Conservation (phyloP, 1,140 invertebrate genomes). For the Orius insidiosus region DNA sequence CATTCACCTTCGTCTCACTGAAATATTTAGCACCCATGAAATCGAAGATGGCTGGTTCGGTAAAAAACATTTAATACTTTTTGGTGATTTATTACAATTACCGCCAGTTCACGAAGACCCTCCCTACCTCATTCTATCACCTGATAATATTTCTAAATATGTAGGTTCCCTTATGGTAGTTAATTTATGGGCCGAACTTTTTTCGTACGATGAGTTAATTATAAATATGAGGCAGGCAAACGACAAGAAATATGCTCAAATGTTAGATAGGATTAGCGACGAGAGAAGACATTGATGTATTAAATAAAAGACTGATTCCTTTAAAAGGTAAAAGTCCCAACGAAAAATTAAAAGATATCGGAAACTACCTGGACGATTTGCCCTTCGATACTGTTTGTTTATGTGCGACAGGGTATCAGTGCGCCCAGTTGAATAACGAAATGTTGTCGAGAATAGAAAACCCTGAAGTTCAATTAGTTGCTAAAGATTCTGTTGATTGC, state of each 20-base stretch:
- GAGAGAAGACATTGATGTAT: too few species aligned
- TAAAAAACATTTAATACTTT: slow-evolving; percentile 15
- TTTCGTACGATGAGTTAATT: slow-evolving; percentile 18
- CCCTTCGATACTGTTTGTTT: too few species aligned
- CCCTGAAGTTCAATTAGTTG: too few species aligned
- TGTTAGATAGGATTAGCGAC: slow-evolving; percentile 1
- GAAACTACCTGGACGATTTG: too few species aligned
- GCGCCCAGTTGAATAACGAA: too few species aligned
- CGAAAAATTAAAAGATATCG: too few species aligned
- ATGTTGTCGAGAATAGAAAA: too few species aligned
- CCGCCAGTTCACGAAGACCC: slow-evolving; percentile 21
- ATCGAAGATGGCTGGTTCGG: slow-evolving; percentile 17
- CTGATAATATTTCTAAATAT: slow-evolving; percentile 18
- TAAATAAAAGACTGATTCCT: too few species aligned
- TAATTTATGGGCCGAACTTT: slow-evolving; percentile 19
- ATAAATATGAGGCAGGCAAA: slow-evolving; percentile 19
- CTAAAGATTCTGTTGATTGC: too few species aligned
- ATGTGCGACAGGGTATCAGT: too few species aligned
- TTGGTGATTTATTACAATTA: slow-evolving; percentile 24
- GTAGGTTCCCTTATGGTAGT: slow-evolving; percentile 16
- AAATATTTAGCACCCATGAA: slow-evolving; percentile 17
- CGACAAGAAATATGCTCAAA: slow-evolving; percentile 1
- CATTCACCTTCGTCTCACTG: slow-evolving; percentile 15
- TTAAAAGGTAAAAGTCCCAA: too few species aligned
- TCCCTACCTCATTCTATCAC: slow-evolving; percentile 17